Percentiles rank a stretch among this genome's conserved stretches.
Conservation (phyloP, 2,797 vertebrate species). For the Hydrolagus colliei region DNA sequence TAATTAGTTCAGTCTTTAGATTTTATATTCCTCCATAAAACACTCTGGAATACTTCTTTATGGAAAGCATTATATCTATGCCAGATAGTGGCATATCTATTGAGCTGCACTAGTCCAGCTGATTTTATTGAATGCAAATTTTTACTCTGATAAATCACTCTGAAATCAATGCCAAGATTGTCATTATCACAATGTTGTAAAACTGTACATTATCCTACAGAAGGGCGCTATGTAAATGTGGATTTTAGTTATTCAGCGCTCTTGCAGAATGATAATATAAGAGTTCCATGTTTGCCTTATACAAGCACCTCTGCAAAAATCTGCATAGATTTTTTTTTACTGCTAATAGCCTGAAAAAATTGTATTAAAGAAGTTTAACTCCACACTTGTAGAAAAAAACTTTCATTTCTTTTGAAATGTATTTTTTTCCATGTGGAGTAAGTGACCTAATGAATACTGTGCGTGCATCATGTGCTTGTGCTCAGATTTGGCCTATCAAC, state of each 20-base stretch:
- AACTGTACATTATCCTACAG: neutral
- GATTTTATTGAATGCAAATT: neutral
- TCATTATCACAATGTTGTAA: neutral
- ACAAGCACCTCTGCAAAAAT: neutral
- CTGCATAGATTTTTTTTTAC: neutral
- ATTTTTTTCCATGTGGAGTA: neutral
- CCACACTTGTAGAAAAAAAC: neutral
- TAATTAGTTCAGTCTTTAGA: neutral
- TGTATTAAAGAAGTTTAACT: neutral
- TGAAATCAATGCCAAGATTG: neutral
- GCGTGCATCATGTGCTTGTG: neutral
- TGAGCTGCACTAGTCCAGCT: neutral
- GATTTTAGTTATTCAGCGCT: neutral
- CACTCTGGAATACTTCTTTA: neutral
- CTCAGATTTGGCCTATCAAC: neutral
- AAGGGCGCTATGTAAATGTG: too few species aligned
- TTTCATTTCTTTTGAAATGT: neutral
- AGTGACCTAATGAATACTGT: neutral
- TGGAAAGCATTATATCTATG: neutral
- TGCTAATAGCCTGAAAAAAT: neutral
- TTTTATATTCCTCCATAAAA: neutral
- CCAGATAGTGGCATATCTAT: neutral
- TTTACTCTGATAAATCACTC: neutral
- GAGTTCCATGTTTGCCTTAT: neutral
- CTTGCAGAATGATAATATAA: neutral